These are phyloP conservation scores for Ptychochromis oligacanthus DNA, from an alignment of 2,113 vertebrate species.

Conservation along the genomic window DNA sequence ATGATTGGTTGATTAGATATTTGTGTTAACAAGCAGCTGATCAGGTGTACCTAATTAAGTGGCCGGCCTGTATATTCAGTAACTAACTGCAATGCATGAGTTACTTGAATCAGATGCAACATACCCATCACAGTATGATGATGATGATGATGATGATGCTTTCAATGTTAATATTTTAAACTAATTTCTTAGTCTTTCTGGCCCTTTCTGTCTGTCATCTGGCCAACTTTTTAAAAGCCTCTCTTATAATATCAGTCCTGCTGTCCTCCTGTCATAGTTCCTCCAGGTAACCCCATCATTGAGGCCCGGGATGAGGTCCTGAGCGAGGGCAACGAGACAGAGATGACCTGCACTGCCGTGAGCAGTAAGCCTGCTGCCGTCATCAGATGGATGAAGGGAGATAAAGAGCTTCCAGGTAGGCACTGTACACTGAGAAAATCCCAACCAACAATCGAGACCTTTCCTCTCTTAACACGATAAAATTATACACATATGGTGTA, in stretches of 20 bases:
- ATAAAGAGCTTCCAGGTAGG: constrained; percentile 90
- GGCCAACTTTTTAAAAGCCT: neutral
- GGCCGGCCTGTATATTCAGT: neutral
- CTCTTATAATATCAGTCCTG: neutral
- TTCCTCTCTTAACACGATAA: neutral
- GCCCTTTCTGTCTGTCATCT: neutral
- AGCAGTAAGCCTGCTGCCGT: constrained; percentile 94
- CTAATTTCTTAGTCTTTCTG: neutral
- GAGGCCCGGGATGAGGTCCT: constrained; percentile 91
- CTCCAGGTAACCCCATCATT: constrained; percentile 95
- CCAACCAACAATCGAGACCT: neutral
- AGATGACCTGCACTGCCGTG: constrained; percentile 96
- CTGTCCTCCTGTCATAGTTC: constrained; percentile 80
- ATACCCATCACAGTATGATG: neutral
- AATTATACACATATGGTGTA: neutral
- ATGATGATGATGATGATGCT: too few species aligned
- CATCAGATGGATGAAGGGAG: constrained; percentile 97
- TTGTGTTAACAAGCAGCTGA: neutral
- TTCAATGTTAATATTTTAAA: neutral
- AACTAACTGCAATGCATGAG: neutral
- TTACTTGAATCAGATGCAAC: neutral
- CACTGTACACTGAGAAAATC: neutral
- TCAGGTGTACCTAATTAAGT: neutral
- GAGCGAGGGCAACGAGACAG: constrained; percentile 93
- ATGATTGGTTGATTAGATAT: neutral